These are phyloP conservation scores for Molossus molossus DNA, from an alignment of 2,797 vertebrate genomes.

Conservation along the genomic window DNA sequence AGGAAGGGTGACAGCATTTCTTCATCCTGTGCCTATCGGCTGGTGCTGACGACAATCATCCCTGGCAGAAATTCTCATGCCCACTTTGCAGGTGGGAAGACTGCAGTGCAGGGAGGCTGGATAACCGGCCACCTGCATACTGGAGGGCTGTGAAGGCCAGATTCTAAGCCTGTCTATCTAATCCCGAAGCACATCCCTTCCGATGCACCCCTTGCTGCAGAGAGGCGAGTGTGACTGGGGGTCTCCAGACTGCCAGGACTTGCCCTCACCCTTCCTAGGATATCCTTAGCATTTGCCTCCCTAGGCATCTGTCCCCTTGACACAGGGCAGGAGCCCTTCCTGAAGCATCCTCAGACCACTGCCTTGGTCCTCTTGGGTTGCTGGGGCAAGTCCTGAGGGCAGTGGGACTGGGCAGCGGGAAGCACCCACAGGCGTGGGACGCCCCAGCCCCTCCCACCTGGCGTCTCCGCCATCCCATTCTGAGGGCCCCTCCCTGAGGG, in stretches of 20 bases:
- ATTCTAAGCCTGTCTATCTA: too few species aligned
- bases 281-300: rapidly evolving
- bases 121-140: too few species aligned
- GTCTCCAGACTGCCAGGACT: too few species aligned
- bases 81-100: background rate
- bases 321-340: background rate
- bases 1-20: rapidly evolving
- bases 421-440: background rate
- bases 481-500: background rate
- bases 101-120: background rate
- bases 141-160: background rate
- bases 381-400: background rate
- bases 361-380: background rate
- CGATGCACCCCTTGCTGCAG: rapidly evolving
- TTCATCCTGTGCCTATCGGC: background rate
- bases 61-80: background rate
- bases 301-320: rapidly evolving
- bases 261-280: background rate
- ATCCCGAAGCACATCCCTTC: background rate
- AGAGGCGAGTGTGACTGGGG: rapidly evolving
- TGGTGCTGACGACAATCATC: background rate
- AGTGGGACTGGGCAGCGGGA: too few species aligned
- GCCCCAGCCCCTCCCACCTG: background rate
- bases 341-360: background rate
- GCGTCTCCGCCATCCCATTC: background rate